Conservation (phyloP, 2,797 vertebrate genomes). For the Acanthurus leucopareius region DNA sequence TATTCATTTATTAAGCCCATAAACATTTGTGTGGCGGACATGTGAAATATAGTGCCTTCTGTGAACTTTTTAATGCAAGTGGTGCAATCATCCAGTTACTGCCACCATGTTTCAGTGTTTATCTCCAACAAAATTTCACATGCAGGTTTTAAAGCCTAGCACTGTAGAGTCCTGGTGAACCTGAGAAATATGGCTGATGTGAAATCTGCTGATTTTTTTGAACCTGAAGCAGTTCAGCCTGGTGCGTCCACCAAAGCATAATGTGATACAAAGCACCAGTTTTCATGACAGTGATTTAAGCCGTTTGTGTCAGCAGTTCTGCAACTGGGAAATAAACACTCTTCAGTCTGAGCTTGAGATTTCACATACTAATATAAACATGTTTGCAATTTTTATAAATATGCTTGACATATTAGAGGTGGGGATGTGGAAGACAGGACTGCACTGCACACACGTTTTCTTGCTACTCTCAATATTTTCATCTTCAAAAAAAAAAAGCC, state of each 20-base stretch:
- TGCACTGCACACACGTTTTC: too few relatives aligned
- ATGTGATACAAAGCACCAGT: neutral
- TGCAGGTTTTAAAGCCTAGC: neutral
- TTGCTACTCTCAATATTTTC: too few relatives aligned
- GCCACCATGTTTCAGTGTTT: neutral
- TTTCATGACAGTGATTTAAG: neutral
- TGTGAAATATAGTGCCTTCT: too few relatives aligned
- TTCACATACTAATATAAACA: neutral
- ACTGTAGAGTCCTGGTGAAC: neutral
- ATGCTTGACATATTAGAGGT: too few relatives aligned
- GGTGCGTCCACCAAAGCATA: neutral
- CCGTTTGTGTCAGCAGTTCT: slow-evolving; percentile 4
- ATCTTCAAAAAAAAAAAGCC: too few relatives aligned
- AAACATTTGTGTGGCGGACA: too few relatives aligned
- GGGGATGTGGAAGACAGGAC: too few relatives aligned
- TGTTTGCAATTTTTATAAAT: neutral
- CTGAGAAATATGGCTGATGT: neutral
- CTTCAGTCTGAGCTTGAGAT: too few relatives aligned
- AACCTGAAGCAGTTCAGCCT: neutral
- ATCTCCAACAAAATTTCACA: neutral
- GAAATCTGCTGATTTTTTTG: neutral
- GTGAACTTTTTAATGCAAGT: too few relatives aligned
- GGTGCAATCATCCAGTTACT: too few relatives aligned
- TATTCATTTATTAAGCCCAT: too few relatives aligned
- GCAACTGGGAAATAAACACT: neutral